Base-by-base conservation (phyloP, 2,797 vertebrate species). In the Anolis apletophallus region DNA sequence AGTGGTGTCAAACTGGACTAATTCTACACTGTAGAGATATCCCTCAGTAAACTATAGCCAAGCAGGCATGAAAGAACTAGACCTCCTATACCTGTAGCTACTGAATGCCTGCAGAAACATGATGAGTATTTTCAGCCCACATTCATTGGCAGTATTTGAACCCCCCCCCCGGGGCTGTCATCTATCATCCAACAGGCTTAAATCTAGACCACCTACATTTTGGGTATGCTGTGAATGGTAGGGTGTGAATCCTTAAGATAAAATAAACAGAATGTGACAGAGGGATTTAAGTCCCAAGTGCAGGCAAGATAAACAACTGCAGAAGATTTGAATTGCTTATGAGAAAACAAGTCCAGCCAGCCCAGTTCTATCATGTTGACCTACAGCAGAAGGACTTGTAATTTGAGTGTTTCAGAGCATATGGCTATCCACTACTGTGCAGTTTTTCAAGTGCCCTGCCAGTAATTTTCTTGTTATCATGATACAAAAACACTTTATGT, bases 261-360 rank as follows among this genome's bases (percentile, higher is more conserved):
- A 74, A 50, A 23, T 50, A 75, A 75, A 46, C 46, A 46, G 7
- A 46, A 52, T 75, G 17, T 75, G 10, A 52, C 13, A 36, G 0
- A 68, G 3, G 81, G 73, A 46, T 46, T 29, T 10, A 82, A 90
- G 5, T 83, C 21, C 8, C 29, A 52, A 88, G 64, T 76, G 19
- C 11, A 2, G 46, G 7, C 16, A 80, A 72, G 57, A 59, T 29
- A 13, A 0, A 80, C 52, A 84, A 46, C 72, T 81, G 61, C 61
- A 14, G 23, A 32, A 17, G n/a, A 84, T 89, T 46, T 32, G 81
- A 61, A 50, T 82, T 4, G 4, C 9, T 86, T 87, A 34, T 0
- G 0, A 86, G 36, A 84, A 88, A 81, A 80, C 55, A 72, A 50
- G 46, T 73, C 17, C 1, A 26, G 32, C 26, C 9, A 26, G 4